phyloP scores from a whole-genome alignment of 1,140 invertebrate species.

The Halyomorpha halys region DNA sequence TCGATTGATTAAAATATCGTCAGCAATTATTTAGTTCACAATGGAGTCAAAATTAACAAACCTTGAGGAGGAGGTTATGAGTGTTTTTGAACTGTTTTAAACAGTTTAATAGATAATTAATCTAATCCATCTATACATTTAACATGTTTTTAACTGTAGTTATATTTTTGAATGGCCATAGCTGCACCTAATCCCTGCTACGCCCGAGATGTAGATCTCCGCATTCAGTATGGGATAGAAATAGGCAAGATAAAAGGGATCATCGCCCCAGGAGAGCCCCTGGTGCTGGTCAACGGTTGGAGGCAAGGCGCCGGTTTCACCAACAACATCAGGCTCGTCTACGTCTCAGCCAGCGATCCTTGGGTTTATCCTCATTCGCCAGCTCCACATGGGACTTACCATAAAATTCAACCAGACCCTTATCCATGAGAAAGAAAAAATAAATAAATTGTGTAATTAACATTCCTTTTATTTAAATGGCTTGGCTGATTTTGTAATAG shows the following conservation, averaged over 20 bases:
- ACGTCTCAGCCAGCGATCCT: constrained; percentile 34
- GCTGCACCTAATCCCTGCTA: constrained; percentile 42
- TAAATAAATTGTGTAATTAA: neutral
- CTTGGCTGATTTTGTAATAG: no score
- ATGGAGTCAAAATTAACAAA: no score
- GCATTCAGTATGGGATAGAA: constrained; percentile 54
- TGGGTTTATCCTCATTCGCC: constrained; percentile 24
- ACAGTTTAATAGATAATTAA: no score
- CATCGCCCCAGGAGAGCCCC: constrained; percentile 52
- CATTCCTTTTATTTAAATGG: no score
- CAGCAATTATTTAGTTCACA: no score
- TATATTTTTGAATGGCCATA: neutral
- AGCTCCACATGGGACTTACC: neutral
- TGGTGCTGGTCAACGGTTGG: constrained; percentile 68
- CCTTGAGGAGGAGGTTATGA: no score
- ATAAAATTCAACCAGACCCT: neutral
- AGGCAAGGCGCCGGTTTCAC: constrained; percentile 60
- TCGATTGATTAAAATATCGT: no score
- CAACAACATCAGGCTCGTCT: constrained; percentile 65
- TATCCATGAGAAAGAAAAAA: neutral
- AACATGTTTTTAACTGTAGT: neutral
- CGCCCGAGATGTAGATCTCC: constrained; percentile 55
- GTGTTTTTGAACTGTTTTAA: no score
- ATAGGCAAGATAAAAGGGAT: constrained; percentile 52
- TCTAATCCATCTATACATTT: neutral